A percentile compares a stretch with the other conserved stretches of the same genome.
These are phyloP conservation scores for Microctonus aethiopoides DNA, from an alignment of 2,888 invertebrate genomes.

Conservation along the genomic window DNA sequence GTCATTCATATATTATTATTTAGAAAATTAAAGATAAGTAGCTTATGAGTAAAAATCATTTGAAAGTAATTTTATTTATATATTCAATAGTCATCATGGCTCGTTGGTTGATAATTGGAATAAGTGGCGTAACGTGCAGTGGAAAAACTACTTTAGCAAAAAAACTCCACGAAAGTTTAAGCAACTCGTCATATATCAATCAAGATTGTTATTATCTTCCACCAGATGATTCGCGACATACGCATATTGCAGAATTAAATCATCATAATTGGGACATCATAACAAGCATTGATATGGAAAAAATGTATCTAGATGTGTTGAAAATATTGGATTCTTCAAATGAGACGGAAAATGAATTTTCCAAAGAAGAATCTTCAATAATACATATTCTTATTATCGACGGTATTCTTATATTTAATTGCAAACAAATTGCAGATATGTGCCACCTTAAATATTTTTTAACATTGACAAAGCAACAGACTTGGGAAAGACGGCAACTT, in stretches of 20 bases:
- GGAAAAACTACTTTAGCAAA: constrained; percentile 83
- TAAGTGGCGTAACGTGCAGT: constrained; percentile 85
- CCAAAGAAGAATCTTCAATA: constrained; percentile 23
- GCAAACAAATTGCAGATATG: constrained; percentile 74
- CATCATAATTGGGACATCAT: constrained; percentile 83
- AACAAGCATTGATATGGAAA: constrained; percentile 78
- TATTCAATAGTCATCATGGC: not conserved
- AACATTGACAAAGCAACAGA: constrained; percentile 76
- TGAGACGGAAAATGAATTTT: constrained; percentile 30
- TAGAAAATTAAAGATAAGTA: too few species aligned
- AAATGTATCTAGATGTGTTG: constrained; percentile 74
- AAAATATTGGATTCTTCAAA: constrained; percentile 57
- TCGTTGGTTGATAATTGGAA: constrained; percentile 73
- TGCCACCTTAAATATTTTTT: constrained; percentile 82
- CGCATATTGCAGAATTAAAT: constrained; percentile 73
- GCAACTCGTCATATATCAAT: constrained; percentile 70
- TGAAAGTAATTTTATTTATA: too few species aligned
- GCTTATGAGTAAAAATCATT: too few species aligned
- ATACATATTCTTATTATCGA: constrained; percentile 76
- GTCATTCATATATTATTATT: too few species aligned
- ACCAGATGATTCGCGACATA: constrained; percentile 75
- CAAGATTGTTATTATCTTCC: constrained; percentile 84
- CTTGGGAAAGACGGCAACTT: constrained; percentile 72
- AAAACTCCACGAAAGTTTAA: constrained; percentile 68
- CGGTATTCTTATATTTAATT: constrained; percentile 81